These are phyloP conservation scores for Pteronotus mesoamericanus DNA, from an alignment of 2,797 vertebrate genomes.

Conservation along the genomic window DNA sequence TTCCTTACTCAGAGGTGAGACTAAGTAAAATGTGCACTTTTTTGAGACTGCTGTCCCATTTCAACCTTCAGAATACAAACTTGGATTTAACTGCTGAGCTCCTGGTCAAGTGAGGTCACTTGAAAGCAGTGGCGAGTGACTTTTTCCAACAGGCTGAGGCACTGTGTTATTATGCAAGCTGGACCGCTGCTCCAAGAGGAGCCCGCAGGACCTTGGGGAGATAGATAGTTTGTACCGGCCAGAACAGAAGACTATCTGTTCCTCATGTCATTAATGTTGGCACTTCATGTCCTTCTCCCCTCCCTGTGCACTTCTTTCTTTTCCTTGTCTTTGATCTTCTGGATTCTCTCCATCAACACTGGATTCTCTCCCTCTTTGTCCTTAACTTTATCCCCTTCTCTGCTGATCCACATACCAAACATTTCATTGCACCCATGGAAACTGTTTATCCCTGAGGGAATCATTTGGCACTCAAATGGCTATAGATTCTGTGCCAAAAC, in stretches of 20 bases:
- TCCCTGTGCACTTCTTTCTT: background rate
- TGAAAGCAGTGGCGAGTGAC: background rate
- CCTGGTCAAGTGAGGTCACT: background rate
- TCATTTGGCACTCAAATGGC: conserved; percentile 46
- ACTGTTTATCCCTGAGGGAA: conserved; percentile 33
- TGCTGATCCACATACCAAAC: background rate
- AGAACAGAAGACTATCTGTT: background rate
- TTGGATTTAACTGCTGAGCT: background rate
- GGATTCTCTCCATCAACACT: background rate
- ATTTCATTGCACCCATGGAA: background rate
- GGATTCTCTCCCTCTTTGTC: background rate
- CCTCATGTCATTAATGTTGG: background rate
- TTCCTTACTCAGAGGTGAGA: background rate
- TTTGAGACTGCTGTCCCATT: background rate
- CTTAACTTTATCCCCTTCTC: background rate
- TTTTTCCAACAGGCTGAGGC: background rate
- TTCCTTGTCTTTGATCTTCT: background rate
- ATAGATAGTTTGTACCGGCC: background rate
- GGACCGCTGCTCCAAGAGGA: background rate
- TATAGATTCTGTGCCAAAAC: background rate
- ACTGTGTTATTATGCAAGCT: background rate
- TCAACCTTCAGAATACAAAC: conserved; percentile 7
- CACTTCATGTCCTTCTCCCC: background rate
- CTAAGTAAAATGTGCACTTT: background rate
- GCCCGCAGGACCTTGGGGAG: background rate